Conservation (phyloP, 2,113 vertebrate species). For the Chrysemys picta region DNA sequence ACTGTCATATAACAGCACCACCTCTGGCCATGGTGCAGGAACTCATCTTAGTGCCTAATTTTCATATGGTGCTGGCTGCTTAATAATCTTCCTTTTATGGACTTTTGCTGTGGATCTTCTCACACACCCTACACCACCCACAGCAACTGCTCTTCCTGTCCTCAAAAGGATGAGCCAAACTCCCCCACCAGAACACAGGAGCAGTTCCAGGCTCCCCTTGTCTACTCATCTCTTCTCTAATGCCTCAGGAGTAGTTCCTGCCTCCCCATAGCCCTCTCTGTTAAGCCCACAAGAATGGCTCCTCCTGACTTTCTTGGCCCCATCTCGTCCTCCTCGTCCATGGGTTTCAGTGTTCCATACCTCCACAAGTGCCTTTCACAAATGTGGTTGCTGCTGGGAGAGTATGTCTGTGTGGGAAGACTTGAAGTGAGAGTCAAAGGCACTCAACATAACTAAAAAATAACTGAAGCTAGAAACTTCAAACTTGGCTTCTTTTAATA, state of each 20-base stretch:
- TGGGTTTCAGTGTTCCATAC: background rate
- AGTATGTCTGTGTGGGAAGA: rapidly evolving
- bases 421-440: background rate
- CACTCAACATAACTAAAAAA: background rate
- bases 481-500: background rate
- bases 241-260: rapidly evolving
- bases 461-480: background rate
- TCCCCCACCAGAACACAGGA: background rate
- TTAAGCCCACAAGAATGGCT: background rate
- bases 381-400: background rate
- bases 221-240: background rate
- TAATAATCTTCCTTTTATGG: background rate
- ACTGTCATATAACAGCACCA: background rate
- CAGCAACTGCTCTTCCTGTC: background rate
- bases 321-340: background rate
- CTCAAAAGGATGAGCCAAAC: background rate
- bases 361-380: background rate
- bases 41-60: background rate
- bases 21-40: background rate
- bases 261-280: background rate
- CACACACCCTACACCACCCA: background rate
- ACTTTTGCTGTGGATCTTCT: background rate
- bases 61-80: background rate
- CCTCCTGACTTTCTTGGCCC: background rate
- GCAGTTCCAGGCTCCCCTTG: background rate